These are phyloP conservation scores for Lucilia cuprina DNA, from an alignment of 1,140 invertebrate genomes.

Conservation along the genomic window DNA sequence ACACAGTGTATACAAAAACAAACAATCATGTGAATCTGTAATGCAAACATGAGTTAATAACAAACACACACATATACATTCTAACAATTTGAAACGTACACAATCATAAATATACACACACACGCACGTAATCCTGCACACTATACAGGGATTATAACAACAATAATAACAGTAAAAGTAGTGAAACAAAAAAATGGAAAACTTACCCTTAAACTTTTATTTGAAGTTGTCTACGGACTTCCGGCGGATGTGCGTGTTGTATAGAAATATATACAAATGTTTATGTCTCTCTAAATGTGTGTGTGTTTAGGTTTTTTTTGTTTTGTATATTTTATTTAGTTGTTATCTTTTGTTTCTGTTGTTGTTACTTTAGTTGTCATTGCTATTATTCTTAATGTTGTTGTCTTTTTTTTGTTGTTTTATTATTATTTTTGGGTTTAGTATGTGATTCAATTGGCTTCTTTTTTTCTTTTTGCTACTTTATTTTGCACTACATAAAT, in stretches of 20 bases:
- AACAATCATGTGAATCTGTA: too few relatives aligned
- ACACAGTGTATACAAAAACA: too few relatives aligned
- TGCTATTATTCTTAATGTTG: too few relatives aligned
- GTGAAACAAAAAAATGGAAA: not conserved
- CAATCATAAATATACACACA: not conserved
- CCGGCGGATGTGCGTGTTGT: slow-evolving; percentile 8
- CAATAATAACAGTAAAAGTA: not conserved
- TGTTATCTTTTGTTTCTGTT: not conserved
- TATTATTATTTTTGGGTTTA: not conserved
- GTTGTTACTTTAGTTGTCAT: not conserved
- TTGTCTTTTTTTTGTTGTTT: not conserved
- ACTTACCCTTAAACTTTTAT: slow-evolving; percentile 15
- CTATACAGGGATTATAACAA: not conserved
- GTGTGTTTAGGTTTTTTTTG: not conserved
- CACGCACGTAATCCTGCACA: not conserved
- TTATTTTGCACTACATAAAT: not conserved
- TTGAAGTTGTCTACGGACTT: slow-evolving; percentile 10
- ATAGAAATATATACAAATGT: not conserved
- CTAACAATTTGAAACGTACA: too few relatives aligned
- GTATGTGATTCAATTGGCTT: slow-evolving; percentile 2
- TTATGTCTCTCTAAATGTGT: not conserved
- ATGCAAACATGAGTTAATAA: too few relatives aligned
- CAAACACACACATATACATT: too few relatives aligned
- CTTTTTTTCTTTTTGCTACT: not conserved
- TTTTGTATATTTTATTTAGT: not conserved